phyloP scores from a whole-genome alignment of 2,888 invertebrate species.

The Ectemnius continuus region DNA sequence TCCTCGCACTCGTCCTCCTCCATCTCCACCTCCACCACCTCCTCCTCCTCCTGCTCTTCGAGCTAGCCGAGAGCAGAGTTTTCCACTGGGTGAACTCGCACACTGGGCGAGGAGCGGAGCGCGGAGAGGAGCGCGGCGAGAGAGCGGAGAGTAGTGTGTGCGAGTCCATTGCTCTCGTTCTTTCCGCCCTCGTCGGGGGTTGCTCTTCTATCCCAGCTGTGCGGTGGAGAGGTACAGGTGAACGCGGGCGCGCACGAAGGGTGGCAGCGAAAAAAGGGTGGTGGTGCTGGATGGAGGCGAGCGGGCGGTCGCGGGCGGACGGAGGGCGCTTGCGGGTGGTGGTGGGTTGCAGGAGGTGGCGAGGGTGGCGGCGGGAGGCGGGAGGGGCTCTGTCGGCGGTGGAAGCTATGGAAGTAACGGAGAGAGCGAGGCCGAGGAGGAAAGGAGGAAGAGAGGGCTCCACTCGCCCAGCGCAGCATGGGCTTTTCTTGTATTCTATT shows the following conservation, averaged over 20 bases:
- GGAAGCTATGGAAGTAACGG: slow-evolving; percentile 29
- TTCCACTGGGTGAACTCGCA: too few relatives aligned
- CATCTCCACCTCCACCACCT: too few relatives aligned
- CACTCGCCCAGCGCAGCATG: slow-evolving; percentile 69
- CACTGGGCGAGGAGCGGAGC: too few relatives aligned
- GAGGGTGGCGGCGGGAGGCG: neutral
- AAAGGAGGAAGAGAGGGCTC: slow-evolving; percentile 54
- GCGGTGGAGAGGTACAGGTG: slow-evolving; percentile 19
- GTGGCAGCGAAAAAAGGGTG: slow-evolving; percentile 18
- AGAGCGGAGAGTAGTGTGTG: too few relatives aligned
- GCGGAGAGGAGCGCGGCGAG: too few relatives aligned
- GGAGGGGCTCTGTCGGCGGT: slow-evolving; percentile 31
- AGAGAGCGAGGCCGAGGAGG: slow-evolving; percentile 19
- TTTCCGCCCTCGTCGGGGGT: slow-evolving; percentile 23
- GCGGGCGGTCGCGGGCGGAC: neutral
- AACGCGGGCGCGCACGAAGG: slow-evolving; percentile 31
- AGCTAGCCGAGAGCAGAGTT: too few relatives aligned
- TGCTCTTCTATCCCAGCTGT: neutral
- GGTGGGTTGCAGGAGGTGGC: neutral
- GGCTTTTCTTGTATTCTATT: slow-evolving; percentile 81
- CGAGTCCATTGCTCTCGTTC: slow-evolving; percentile 9
- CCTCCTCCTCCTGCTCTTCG: too few relatives aligned
- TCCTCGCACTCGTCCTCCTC: too few relatives aligned
- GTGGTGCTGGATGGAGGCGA: slow-evolving; percentile 12
- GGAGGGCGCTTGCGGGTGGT: neutral